Evolutionary conservation across 2,888 invertebrate genomes (phyloP).

Genomic region (Cantharis rustica): DNA sequence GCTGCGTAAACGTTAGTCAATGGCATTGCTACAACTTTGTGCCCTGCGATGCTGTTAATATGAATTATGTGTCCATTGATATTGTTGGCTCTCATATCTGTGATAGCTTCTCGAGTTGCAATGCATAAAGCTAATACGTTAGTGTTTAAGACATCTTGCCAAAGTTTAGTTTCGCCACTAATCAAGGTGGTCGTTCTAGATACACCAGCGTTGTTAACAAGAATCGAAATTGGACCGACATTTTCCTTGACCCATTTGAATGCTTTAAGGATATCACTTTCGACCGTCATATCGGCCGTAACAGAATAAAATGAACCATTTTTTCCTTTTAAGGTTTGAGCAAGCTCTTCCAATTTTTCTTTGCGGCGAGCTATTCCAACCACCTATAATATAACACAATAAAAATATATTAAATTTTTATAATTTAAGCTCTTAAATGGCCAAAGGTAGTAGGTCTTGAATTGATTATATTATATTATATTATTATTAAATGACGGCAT

Average conservation of each 20-base stretch:
- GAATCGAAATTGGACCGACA: slow-evolving; percentile 35
- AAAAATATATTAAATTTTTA: too few species aligned
- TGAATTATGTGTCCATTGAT: slow-evolving; percentile 21
- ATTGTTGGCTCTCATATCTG: slow-evolving; percentile 35
- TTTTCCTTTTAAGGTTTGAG: slow-evolving; percentile 14
- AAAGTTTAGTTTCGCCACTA: slow-evolving; percentile 27
- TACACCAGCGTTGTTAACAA: slow-evolving; percentile 39
- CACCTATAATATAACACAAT: too few species aligned
- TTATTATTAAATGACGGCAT: too few species aligned
- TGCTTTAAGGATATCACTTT: slow-evolving; percentile 7
- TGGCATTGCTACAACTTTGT: slow-evolving; percentile 20
- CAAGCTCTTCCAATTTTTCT: slow-evolving; percentile 27
- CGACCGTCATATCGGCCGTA: slow-evolving; percentile 25
- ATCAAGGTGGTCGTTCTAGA: slow-evolving; percentile 18
- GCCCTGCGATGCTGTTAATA: slow-evolving; percentile 13
- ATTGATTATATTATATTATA: too few species aligned
- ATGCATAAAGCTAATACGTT: slow-evolving; percentile 17
- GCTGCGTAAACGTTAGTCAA: slow-evolving; percentile 56
- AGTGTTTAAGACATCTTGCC: slow-evolving; percentile 16
- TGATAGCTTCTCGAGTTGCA: slow-evolving; percentile 17
- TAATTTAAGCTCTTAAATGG: too few species aligned
- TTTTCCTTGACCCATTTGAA: slow-evolving; percentile 26
- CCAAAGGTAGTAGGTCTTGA: too few species aligned
- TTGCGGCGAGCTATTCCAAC: slow-evolving; percentile 33
- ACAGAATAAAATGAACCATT: slow-evolving; percentile 30